Base-by-base conservation (phyloP, 35 echinoderm and acorn worm species). In the Ophioderma brevispina region DNA sequence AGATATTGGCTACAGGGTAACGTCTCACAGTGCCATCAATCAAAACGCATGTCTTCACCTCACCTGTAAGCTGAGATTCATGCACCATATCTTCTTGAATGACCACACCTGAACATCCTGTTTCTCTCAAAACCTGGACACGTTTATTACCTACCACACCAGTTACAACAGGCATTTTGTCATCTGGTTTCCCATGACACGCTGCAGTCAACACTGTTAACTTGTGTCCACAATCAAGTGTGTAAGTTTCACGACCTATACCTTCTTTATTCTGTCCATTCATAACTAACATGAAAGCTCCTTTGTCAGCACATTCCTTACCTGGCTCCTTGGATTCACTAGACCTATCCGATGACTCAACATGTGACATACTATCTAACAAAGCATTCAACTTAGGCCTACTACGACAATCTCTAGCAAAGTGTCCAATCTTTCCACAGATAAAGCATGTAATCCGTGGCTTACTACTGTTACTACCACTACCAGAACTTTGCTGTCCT, bases 11-110 rank as follows among this genome's bases (percentile, higher is more conserved):
- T 41, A 88, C 79, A 13, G 77, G 77, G 10, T 38, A 42, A 32
- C 40, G 59, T 30, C 84, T 79, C 10, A 86, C 55, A 55, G 89
- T 90, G 41, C 91, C 85, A 88, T 93, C 91, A 64, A 93, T 36
- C 34, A 93, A 76, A 32, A 88, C 43, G 46, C 85, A 93, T 34
- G 35, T 52, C 37, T 64, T 63, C 0, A 80, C 25, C 39, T 81
- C 33, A 13, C 85, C 85, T 43, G 91, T 88, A 39, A 88, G 43
- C 75, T 93, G 85, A 34, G 30, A 8, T 11, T 70, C 21, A 34
- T 55, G 28, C 17, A 93, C 85, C 19, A 88, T 38, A 49, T 33
- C 35, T 17, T 38, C 2, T 31, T 82, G 64, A 42, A 93, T 55
- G 4, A 93, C 46, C 28, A 93, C 85, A 21, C 50, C 49, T 46